Conservation (phyloP, 2,888 invertebrate genomes). For the Elegia similella region DNA sequence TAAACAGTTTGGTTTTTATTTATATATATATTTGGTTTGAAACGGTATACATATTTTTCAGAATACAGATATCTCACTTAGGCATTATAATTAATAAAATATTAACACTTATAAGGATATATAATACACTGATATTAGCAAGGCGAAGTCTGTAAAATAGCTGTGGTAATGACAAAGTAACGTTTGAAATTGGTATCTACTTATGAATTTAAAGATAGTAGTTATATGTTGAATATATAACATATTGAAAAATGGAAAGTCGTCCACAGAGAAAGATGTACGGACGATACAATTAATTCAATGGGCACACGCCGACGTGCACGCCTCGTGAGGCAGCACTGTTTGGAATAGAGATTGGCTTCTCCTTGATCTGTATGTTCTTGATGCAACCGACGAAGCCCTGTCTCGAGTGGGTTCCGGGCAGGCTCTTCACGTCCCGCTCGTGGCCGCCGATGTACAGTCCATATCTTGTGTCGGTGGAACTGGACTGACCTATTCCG, state of each 20-base stretch:
- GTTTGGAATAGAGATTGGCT: constrained; percentile 51
- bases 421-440: constrained; percentile 49
- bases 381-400: constrained; percentile 91
- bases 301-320: constrained; percentile 89
- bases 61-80: too few species aligned
- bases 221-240: background rate
- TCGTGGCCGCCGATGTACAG: constrained; percentile 95
- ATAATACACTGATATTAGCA: too few species aligned
- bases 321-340: constrained; percentile 86
- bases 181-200: too few species aligned
- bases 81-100: too few species aligned
- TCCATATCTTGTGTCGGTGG: constrained; percentile 91
- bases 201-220: background rate
- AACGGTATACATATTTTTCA: too few species aligned
- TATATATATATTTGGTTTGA: too few species aligned
- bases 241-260: too few species aligned
- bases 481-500: constrained; percentile 85
- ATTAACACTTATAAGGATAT: too few species aligned
- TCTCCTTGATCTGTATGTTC: constrained; percentile 83
- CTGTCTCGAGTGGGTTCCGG: constrained; percentile 86
- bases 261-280: too few species aligned
- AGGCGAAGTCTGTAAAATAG: too few species aligned
- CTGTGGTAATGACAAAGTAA: too few species aligned
- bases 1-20: too few species aligned
- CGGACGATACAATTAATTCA: constrained; percentile 75